These are phyloP conservation scores for Nephrotoma guestfalica DNA, from an alignment of 2,888 invertebrate species.

Conservation along the genomic window DNA sequence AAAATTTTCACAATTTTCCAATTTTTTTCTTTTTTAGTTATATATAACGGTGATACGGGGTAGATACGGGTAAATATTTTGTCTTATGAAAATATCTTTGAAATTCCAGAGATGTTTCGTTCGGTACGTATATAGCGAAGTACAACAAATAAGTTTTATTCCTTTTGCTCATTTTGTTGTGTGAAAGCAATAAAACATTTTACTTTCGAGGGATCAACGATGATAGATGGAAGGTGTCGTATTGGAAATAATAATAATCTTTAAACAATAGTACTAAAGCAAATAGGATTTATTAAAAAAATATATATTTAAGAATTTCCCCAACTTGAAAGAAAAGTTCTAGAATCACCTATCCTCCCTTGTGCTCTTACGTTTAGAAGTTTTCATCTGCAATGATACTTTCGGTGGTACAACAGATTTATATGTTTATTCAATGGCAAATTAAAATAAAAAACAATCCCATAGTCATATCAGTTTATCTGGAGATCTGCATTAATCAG, in stretches of 20 bases:
- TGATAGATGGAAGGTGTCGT: conserved; percentile 11
- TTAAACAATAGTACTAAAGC: not conserved
- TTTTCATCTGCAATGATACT: too few species aligned
- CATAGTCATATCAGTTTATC: too few species aligned
- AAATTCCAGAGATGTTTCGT: not conserved
- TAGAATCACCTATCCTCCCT: too few species aligned
- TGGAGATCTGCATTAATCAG: too few species aligned
- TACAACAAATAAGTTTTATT: not conserved
- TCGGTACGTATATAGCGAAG: not conserved
- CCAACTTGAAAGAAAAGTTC: too few species aligned
- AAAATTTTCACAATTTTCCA: not conserved
- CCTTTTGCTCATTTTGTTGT: not conserved
- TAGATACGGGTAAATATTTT: not conserved
- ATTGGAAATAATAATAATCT: conserved; percentile 10
- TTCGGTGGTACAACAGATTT: too few species aligned
- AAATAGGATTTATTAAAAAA: not conserved
- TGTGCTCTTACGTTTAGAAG: too few species aligned
- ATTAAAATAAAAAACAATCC: too few species aligned
- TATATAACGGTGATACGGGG: not conserved
- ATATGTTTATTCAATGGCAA: too few species aligned
- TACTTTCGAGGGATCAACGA: conserved; percentile 7
- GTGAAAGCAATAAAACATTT: conserved; percentile 6
- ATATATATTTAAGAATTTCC: too few species aligned
- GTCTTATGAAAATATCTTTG: not conserved
- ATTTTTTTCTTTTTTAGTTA: not conserved